Base-by-base conservation (phyloP, 53 echinoderm and acorn worm genomes). In the Mesocentrotus franciscanus region DNA sequence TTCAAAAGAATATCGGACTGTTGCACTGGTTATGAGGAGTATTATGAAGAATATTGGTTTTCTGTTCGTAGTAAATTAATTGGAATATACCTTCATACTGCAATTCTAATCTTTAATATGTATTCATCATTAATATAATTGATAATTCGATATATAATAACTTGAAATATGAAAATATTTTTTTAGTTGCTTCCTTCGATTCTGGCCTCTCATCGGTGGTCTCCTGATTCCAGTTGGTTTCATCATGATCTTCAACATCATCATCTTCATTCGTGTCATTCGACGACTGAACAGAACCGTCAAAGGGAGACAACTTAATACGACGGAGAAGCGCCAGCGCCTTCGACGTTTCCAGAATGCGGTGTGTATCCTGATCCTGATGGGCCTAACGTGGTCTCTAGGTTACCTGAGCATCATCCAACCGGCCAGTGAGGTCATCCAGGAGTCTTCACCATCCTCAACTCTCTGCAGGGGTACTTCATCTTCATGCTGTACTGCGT, bases 401-500 rank as follows among this genome's bases (percentile, higher is more conserved):
- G 92, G 92, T 29, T 92, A 92, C 74, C 76, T 92, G 26, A 92
- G 92, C 58, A 92, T 92, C 76, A 75, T 92, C n/a, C 42, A 29
- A 56, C 92, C 92, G 15, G 74, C 75, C 10, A 75, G 74, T 49
- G 71, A 66, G 76, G 75, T 72, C 26, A 11, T 92, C 14, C 76
- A 56, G 92, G 71, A 22, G 22, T 96, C 90, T 97, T 97, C 95
- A 95, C 96, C 91, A 35, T 97, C 17, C 91, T 97, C 10, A 97
- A 97, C 74, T 95, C 97, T 29, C 93, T 97, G 71, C 97, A 97
- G 85, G 97, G 97, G 1, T 97, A 97, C 60, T 96, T 95, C 55
- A 97, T 97, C 91, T 97, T 97, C 83, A 97, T 97, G 97, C 36
- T 96, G 24, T 97, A 97, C 60, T 96, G 97, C 83, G 95, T 97